These are phyloP conservation scores for Auanema freiburgensis DNA, from an alignment of 2,888 invertebrate genomes.

Conservation along the genomic window DNA sequence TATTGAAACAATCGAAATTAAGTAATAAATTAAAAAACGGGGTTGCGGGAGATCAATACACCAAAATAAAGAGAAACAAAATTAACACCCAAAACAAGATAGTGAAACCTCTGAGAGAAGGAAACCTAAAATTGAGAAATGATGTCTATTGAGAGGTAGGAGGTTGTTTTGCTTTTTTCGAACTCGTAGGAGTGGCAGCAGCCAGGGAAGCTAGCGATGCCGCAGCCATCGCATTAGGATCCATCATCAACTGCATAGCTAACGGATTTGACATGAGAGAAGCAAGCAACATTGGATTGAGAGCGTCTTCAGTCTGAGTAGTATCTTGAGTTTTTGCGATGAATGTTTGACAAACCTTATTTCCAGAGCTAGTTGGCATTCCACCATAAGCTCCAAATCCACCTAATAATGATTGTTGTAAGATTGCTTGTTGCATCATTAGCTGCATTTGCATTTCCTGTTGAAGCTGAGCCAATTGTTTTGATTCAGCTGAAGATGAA, in stretches of 20 bases:
- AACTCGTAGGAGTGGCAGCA: neutral
- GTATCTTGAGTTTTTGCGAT: neutral
- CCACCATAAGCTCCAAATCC: neutral
- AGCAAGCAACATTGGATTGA: conserved; percentile 30
- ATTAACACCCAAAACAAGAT: too few relatives aligned
- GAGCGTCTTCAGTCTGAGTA: conserved; percentile 15
- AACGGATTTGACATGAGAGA: conserved; percentile 24
- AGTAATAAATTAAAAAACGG: too few relatives aligned
- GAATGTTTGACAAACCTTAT: too few relatives aligned
- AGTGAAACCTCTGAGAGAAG: too few relatives aligned
- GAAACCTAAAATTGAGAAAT: too few relatives aligned
- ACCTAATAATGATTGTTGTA: conserved; percentile 36
- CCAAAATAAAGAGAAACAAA: too few relatives aligned
- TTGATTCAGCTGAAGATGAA: conserved; percentile 13
- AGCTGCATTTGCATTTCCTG: conserved; percentile 43
- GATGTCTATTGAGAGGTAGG: too few relatives aligned
- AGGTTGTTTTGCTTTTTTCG: neutral
- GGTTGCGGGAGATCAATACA: too few relatives aligned
- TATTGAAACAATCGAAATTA: too few relatives aligned
- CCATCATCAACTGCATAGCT: conserved; percentile 1
- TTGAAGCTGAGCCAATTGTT: conserved; percentile 23
- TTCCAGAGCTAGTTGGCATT: conserved; percentile 4
- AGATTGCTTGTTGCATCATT: conserved; percentile 37
- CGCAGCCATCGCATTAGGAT: neutral
- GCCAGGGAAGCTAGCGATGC: conserved; percentile 4